These are phyloP conservation scores for Chaenocephalus aceratus DNA, from an alignment of 2,113 vertebrate species.

Conservation along the genomic window DNA sequence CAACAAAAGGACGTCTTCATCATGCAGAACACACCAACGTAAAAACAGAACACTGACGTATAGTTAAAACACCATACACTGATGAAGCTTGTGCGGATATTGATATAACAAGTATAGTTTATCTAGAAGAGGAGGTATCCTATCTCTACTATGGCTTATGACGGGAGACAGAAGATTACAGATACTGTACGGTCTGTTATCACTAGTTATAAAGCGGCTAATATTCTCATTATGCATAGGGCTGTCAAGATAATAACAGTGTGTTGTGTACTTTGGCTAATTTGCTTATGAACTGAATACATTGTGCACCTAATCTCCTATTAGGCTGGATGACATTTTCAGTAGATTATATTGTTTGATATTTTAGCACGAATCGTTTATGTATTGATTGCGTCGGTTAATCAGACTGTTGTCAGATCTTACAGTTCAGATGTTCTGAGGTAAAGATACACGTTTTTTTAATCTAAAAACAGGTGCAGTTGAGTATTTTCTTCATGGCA, in stretches of 20 bases:
- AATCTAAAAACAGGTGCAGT: conserved; percentile 13
- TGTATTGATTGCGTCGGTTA: neutral
- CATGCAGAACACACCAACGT: conserved; percentile 54
- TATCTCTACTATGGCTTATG: conserved; percentile 55
- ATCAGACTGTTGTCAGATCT: neutral
- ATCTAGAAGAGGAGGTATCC: conserved; percentile 26
- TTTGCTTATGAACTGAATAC: conserved; percentile 21
- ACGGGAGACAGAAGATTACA: conserved; percentile 41
- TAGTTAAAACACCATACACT: conserved; percentile 62
- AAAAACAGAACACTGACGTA: conserved; percentile 55
- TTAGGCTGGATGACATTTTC: conserved; percentile 2
- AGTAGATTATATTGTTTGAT: neutral
- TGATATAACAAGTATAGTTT: conserved; percentile 35
- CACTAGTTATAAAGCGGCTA: conserved; percentile 31
- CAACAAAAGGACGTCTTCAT: conserved; percentile 34
- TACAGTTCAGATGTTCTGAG: conserved; percentile 21
- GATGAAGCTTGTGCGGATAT: conserved; percentile 59
- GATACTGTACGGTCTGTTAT: conserved; percentile 41
- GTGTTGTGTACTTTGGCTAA: conserved; percentile 34
- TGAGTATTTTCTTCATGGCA: conserved; percentile 50
- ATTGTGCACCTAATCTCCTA: conserved; percentile 19
- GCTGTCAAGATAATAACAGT: conserved; percentile 33
- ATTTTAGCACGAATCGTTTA: neutral
- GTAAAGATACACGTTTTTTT: conserved; percentile 1
- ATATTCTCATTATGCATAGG: conserved; percentile 42